Conservation (phyloP, 2,797 vertebrate genomes). For the Craterocephalus amniculus region DNA sequence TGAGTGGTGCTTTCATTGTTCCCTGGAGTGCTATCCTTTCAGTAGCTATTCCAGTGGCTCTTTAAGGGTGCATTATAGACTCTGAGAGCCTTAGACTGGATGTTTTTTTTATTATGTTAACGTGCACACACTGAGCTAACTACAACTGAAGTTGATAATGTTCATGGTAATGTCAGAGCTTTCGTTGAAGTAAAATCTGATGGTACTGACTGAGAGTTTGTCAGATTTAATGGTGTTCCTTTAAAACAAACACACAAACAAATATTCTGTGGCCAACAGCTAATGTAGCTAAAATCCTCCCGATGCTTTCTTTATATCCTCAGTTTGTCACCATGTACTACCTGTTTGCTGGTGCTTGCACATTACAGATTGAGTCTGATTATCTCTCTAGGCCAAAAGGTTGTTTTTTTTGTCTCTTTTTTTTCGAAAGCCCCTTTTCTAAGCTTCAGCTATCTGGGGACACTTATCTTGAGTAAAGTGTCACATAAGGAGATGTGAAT, state of each 20-base stretch:
- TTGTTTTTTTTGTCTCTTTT: not conserved
- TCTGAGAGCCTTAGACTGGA: not conserved
- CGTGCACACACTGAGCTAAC: not conserved
- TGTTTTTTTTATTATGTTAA: not conserved
- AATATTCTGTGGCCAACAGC: not conserved
- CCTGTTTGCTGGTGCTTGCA: conserved; percentile 1
- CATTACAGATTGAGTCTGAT: conserved; percentile 23
- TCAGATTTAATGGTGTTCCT: not conserved
- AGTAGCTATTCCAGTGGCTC: not conserved
- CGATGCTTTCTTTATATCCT: not conserved
- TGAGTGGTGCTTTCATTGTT: not conserved
- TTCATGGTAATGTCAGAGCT: not conserved
- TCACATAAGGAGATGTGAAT: conserved; percentile 46
- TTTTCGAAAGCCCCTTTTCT: conserved; percentile 26
- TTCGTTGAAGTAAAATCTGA: not conserved
- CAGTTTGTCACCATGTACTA: not conserved
- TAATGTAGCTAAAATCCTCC: not conserved
- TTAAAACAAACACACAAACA: not conserved
- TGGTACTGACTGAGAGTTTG: not conserved
- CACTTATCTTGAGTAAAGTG: conserved; percentile 32
- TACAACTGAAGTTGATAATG: not conserved
- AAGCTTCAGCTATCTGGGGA: conserved; percentile 28
- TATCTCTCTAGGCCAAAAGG: conserved; percentile 17
- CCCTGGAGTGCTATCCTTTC: not conserved
- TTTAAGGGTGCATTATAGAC: not conserved